Conservation (phyloP, 2,113 vertebrate species). For the Corapipo altera region DNA sequence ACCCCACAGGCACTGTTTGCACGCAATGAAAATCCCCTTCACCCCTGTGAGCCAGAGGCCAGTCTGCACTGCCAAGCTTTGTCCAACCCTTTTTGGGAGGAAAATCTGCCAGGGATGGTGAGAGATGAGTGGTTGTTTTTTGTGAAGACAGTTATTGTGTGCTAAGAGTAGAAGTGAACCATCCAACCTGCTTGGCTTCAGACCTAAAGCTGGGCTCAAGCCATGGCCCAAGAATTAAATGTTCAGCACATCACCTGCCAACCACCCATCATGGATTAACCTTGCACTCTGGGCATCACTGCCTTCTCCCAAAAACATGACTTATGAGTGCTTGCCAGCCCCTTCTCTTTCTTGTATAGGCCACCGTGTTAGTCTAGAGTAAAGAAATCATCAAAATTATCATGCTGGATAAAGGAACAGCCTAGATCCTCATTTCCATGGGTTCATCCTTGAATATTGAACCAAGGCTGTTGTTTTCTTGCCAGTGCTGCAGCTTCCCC, state of each 20-base stretch:
- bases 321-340: background rate
- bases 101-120: background rate
- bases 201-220: background rate
- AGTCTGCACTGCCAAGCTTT: background rate
- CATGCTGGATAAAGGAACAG: background rate
- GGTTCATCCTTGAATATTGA: background rate
- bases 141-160: background rate
- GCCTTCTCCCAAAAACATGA: background rate
- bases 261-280: background rate
- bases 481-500: background rate
- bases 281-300: background rate
- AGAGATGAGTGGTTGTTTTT: background rate
- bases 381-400: background rate
- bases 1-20: background rate
- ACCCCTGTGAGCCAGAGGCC: background rate
- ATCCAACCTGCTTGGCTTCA: background rate
- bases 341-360: background rate
- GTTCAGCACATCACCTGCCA: background rate
- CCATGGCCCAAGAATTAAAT: background rate
- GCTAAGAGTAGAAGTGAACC: background rate
- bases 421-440: background rate
- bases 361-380: fast-evolving
- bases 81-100: background rate
- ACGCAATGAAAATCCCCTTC: background rate
- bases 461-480: background rate